Base-by-base conservation (phyloP, 2,113 vertebrate species). In the Phyllopteryx taeniolatus region DNA sequence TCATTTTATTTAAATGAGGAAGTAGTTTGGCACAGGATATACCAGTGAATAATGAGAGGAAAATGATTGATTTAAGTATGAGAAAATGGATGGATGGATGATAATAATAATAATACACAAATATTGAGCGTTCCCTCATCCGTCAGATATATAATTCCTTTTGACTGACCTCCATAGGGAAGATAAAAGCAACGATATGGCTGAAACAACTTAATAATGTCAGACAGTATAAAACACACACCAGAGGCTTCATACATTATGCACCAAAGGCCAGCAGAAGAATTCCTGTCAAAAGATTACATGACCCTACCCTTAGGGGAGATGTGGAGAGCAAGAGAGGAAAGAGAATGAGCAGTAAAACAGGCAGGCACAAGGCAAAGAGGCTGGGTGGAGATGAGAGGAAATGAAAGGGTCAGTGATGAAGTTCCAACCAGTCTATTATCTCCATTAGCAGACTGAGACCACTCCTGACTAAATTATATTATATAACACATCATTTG, bases 141-240 rank as follows among this genome's bases (percentile, higher is more conserved):
- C n/a, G n/a, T n/a, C n/a, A n/a, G n/a, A n/a, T n/a, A n/a, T n/a
- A n/a, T n/a, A n/a, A 88, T 91, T 89, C 86, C 78, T 79, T 87
- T 79, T 90, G 87, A 91, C 91, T 90, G 91, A 91, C 83, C 84
- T 86, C 83, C 71, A 51, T 3, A 67, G 59, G 73, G 71, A 72
- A 90, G 88, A 92, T 89, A 90, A 91, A 88, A 88, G 83, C 79
- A 75, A 83, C 39, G 89, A 91, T 90, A 91, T 82, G 85, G 81
- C 84, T 77, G 71, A 79, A 87, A 88, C 61, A 65, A 81, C 88
- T 91, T 90, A 85, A 92, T 91, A 90, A 90, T 88, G 86, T 86
- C 82, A 86, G 79, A 79, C 87, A 67, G 82, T 90, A 90, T 92
- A 90, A 91, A 92, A 89, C 87, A 92, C 88, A 88, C 88, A 90